Evolutionary conservation across 92 coral and sea anemone genomes (phyloP), one percentile per base, ranked within the genome.

Genomic region (Isaurus tuberculatus): DNA sequence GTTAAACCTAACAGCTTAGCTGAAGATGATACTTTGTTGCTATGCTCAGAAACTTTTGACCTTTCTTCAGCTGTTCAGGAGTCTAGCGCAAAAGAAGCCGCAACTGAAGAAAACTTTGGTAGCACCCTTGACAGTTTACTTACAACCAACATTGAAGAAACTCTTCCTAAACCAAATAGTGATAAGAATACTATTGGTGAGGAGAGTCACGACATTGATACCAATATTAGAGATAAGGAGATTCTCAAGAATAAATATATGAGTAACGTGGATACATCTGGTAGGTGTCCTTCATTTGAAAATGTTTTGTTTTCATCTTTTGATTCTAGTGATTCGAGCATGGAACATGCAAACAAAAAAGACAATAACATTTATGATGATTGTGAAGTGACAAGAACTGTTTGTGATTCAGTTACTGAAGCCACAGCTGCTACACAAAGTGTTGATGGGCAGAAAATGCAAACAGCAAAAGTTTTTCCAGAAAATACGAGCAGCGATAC

Each of bases 11-110:
- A 89, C 81, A 84, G 88, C n/a, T 91, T 88, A 11, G 91, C 98
- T 19, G 98, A 94, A 79, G 98, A 94, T 87, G 98, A 94, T 34
- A 85, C 90, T 44, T 73, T 90, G 27, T 87, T 94, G 5, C 83
- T 94, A 69, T 94, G 98, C 67, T 94, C 98, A 46, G 98, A 94
- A 85, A 94, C 93, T 64, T 88, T 93, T 9, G 97, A 93, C 85
- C 75, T 79, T 31, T 79, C 88, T 16, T 84, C 91, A 17, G 88
- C 84, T 17, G 84, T 78, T 31, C 73, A 84, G 11, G 94, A 86
- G 19, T 70, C 58, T 5, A 72, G 94, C 15, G 68, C 89, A 5
- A 48, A 34, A 57, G 87, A 75, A 37, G 48, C 72, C 33, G 13
- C 70, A 66, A 71, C 77, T 34, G 44, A 70, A 10, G 73, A 23